Percentiles rank a stretch among this genome's conserved stretches.
These are phyloP conservation scores for Nesometra sesokonis DNA, from an alignment of 35 echinoderm and acorn worm genomes.

Conservation along the genomic window DNA sequence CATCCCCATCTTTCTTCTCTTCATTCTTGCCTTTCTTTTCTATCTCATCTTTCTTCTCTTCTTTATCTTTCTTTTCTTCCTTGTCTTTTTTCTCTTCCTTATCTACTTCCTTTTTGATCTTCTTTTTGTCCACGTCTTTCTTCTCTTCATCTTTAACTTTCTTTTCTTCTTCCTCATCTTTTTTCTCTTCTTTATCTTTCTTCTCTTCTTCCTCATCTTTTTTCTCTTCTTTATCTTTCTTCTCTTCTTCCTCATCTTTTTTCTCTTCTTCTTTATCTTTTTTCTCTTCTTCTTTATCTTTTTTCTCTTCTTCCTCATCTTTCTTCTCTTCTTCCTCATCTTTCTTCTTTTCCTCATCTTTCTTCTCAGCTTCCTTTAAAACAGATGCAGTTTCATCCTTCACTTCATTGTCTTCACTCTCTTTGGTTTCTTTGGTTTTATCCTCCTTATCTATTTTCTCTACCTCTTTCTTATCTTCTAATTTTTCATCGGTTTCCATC, in stretches of 20 bases:
- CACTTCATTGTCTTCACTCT: background rate
- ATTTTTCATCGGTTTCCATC: background rate
- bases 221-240: background rate
- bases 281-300: background rate
- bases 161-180: no score
- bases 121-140: background rate
- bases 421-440: background rate
- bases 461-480: background rate
- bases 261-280: background rate
- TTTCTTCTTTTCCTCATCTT: background rate
- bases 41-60: slow-evolving; percentile 1
- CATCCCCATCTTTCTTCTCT: background rate
- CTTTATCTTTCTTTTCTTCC: slow-evolving; percentile 3
- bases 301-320: background rate
- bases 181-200: background rate
- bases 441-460: no score
- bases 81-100: slow-evolving; percentile 5
- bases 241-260: background rate
- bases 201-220: background rate
- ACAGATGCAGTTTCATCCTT: background rate
- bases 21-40: background rate
- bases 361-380: background rate
- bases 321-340: background rate
- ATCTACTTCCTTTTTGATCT: background rate
- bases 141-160: background rate